phyloP scores from a whole-genome alignment of 2,888 invertebrate genomes.

The Psylliodes chrysocephalus region DNA sequence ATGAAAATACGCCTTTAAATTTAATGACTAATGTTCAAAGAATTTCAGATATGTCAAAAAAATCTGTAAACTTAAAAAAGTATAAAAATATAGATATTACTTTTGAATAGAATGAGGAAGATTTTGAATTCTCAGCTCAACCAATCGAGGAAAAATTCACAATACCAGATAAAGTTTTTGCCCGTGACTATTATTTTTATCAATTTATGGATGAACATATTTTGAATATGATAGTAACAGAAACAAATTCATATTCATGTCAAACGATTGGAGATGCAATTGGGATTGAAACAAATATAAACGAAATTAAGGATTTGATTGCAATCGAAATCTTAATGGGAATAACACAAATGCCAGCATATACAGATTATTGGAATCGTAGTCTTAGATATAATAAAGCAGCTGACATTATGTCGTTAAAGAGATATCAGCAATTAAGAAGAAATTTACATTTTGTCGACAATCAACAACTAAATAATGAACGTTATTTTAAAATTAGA shows the following conservation, averaged over 20 bases:
- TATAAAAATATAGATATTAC: too few relatives aligned
- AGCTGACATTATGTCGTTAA: conserved; percentile 45
- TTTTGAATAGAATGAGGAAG: too few relatives aligned
- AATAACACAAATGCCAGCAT: conserved; percentile 33
- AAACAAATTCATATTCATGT: conserved; percentile 23
- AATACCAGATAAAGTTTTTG: too few relatives aligned
- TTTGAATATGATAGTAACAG: too few relatives aligned
- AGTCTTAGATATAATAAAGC: conserved; percentile 17
- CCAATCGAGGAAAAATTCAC: too few relatives aligned
- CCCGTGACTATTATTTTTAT: too few relatives aligned
- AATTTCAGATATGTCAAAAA: too few relatives aligned
- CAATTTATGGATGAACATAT: too few relatives aligned
- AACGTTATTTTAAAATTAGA: conserved; percentile 35
- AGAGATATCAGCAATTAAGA: conserved; percentile 2
- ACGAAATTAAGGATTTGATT: conserved; percentile 27
- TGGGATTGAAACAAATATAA: conserved; percentile 4
- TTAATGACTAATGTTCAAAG: too few relatives aligned
- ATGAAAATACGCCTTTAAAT: too few relatives aligned
- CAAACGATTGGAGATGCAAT: conserved; percentile 25
- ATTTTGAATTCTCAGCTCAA: too few relatives aligned
- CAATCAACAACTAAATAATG: conserved; percentile 24
- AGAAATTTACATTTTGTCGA: conserved; percentile 40
- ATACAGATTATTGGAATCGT: conserved; percentile 44
- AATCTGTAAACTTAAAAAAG: too few relatives aligned
- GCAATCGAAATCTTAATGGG: conserved; percentile 33